Base-by-base conservation (phyloP, 2,888 invertebrate genomes). In the Calameuta pallipes region DNA sequence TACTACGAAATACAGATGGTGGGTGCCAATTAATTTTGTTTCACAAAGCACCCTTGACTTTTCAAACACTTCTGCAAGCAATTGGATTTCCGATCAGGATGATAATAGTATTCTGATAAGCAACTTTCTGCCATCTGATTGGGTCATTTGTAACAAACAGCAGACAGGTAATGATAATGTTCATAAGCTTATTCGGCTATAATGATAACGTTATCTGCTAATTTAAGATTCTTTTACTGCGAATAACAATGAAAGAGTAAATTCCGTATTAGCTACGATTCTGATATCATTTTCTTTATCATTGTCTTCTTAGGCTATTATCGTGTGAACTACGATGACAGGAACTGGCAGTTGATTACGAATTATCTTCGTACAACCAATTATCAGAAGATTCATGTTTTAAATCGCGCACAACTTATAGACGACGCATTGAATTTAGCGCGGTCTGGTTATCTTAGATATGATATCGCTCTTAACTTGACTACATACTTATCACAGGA, bases 381-480 rank as follows among this genome's bases (percentile, higher is more conserved):
- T 79, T 92, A 92, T 75, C 56, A 73, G 0, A 85, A 84, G 0
- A 95, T 96, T 77, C 93, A 94, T 80, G 88, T 93, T 0, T 85
- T 95, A 12, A 97, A 96, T 90, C 93, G 97, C 73, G 97, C 96
- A 0, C 96, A 97, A 80, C 86, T 95, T 9, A 91, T 97, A 0
- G 96, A 96, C 84, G 98, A 98, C 89, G 92, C 95, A 6, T 93
- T 95, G 81, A 94, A 94, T 82, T 90, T 95, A 76, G 95, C 92
- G 13, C 84, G 91, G 75, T 89, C 91, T 30, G 90, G 89, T 9
- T 79, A 85, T 36, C 83, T 92, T 6, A 84, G 87, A 70, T 92
- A 92, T 80, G 83, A 85, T 9, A 79, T 89, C n/a, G 91, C 92
- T 4, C 87, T 93, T 70, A 89, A 92, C 70, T 81, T 93, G 12